A percentile compares a stretch with the other conserved stretches of the same genome.
These are phyloP conservation scores for Lycaena phlaeas DNA, from an alignment of 2,888 invertebrate genomes.

Conservation along the genomic window DNA sequence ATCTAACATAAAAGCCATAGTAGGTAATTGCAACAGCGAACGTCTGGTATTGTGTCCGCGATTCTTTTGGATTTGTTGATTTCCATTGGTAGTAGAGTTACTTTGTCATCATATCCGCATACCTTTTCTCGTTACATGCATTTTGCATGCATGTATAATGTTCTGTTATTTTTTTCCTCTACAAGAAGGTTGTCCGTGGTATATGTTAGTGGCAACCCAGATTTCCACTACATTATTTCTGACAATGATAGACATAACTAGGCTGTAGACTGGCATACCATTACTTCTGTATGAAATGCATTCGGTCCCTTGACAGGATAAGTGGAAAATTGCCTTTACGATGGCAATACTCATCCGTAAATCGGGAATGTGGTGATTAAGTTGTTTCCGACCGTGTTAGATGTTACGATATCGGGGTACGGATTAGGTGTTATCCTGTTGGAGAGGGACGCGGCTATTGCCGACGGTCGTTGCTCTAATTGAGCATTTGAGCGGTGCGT, in stretches of 20 bases:
- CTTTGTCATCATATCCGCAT: too few species aligned
- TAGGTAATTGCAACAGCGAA: too few species aligned
- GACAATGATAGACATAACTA: slow-evolving; percentile 20
- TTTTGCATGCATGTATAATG: too few species aligned
- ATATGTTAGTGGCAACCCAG: too few species aligned
- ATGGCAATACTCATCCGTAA: not conserved
- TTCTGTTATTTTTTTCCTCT: too few species aligned
- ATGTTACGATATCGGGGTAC: slow-evolving; percentile 11
- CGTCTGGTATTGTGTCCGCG: too few species aligned
- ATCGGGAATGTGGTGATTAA: not conserved
- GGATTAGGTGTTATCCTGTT: slow-evolving; percentile 32
- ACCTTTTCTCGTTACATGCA: too few species aligned
- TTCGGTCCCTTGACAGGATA: slow-evolving; percentile 15
- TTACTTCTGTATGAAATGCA: slow-evolving; percentile 11
- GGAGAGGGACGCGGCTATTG: slow-evolving; percentile 48
- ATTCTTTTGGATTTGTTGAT: too few species aligned
- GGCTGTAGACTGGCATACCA: slow-evolving; percentile 16
- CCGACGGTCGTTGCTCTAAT: slow-evolving; percentile 63
- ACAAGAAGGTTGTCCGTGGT: too few species aligned
- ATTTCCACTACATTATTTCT: slow-evolving; percentile 15
- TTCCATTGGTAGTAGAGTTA: too few species aligned
- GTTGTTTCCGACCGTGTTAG: not conserved
- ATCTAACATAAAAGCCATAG: too few species aligned
- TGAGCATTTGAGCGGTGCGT: slow-evolving; percentile 69
- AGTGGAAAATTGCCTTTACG: slow-evolving; percentile 14